Base-by-base conservation (phyloP, 2,888 invertebrate genomes). In the Drosophila anceps region DNA sequence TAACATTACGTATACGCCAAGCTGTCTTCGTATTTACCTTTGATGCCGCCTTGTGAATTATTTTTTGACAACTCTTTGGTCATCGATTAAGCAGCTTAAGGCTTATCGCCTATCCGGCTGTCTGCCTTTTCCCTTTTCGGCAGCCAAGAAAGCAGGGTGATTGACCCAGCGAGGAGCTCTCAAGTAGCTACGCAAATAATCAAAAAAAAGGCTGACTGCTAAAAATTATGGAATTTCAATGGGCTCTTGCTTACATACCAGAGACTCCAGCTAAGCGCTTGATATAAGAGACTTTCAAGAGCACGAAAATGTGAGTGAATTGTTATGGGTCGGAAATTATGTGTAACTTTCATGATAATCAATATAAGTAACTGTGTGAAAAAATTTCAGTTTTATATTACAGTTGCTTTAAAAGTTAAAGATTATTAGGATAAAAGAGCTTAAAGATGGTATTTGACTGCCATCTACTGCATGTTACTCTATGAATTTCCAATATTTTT, bases 11-110 rank as follows among this genome's bases (percentile, higher is more conserved):
- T 89, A 85, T 89, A 89, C 89, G 84, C 75, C 77, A 55, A 69
- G 75, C 77, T 75, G 89, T 87, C 84, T 60, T 73, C 88, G 82
- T 82, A 84, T 82, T 85, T 72, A 76, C 87, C 84, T 87, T 83
- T 79, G 60, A 68, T 65, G 65, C 61, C 71, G 65, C 77, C 70
- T 77, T 88, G 88, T 83, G 90, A 87, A 90, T 88, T 87, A 90
- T 85, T 88, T 84, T 82, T 87, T 87, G 87, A 87, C 87, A 87
- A 87, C 86, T 88, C 82, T 83, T 69, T 88, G 87, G 82, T 90
- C 86, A 87, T 87, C 87, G 90, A 87, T 87, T 87, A 87, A 88
- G 88, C 88, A 83, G 87, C 88, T 88, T 88, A 88, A 79, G 86
- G 86, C 86, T 86, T 86, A 86, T 86, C 90, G 76, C 65, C 67